Percentiles rank a stretch among this genome's conserved stretches.
phyloP scores from a whole-genome alignment of 37 sponge, comb jelly and placozoan species.

The Dysidea cf. avara region DNA sequence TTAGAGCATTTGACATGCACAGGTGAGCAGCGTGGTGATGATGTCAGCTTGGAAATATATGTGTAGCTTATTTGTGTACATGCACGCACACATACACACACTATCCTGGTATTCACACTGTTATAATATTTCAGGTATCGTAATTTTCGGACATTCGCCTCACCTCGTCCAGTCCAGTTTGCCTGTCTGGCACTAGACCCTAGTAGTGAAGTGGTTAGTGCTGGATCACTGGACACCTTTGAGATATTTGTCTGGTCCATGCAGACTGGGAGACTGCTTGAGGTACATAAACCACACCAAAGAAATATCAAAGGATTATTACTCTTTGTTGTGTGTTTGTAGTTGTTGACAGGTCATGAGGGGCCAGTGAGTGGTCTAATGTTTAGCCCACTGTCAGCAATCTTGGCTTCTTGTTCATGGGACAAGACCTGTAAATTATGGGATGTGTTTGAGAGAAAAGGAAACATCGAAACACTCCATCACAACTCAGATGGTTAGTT shows the following conservation, averaged over 20 bases:
- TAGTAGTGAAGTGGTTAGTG: conserved; percentile 92
- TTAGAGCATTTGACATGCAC: conserved; percentile 90
- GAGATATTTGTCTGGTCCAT: conserved; percentile 96
- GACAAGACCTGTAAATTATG: conserved; percentile 91
- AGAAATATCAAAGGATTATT: no score
- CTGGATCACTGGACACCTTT: conserved; percentile 94
- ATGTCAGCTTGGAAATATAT: not conserved
- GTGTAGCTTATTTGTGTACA: no score
- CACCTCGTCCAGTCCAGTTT: conserved; percentile 95
- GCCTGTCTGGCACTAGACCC: conserved; percentile 81
- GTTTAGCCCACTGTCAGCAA: conserved; percentile 59
- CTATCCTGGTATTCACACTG: no score
- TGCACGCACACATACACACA: no score
- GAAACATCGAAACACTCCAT: conserved; percentile 68
- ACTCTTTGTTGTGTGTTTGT: no score
- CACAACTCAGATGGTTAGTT: conserved; percentile 69
- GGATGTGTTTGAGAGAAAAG: conserved; percentile 84
- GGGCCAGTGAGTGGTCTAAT: conserved; percentile 80
- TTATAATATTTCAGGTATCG: conserved; percentile 72
- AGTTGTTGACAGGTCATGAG: conserved; percentile 88
- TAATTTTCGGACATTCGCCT: conserved; percentile 93
- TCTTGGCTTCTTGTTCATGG: conserved; percentile 89
- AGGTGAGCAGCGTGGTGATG: conserved; percentile 38
- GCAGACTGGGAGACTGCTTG: conserved; percentile 92
- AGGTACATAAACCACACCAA: no score